Base-by-base conservation (phyloP, 2,888 invertebrate genomes). In the Plebejus anna region DNA sequence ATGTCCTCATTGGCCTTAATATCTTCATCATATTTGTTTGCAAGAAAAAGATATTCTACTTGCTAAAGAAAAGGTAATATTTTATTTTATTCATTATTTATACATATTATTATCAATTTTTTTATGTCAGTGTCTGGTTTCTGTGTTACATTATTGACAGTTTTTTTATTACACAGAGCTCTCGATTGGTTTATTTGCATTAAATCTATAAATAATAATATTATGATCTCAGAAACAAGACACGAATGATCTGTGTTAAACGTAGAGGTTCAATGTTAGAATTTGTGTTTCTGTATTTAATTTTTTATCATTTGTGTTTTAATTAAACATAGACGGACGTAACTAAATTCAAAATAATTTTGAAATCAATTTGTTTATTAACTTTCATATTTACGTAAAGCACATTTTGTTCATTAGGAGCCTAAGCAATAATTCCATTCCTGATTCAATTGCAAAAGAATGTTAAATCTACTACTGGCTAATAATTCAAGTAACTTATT, bases 21-120 rank as follows among this genome's bases (percentile, higher is more conserved):
- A 96, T 96, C 75, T 97, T 97, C 88, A 88, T 96, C 80, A 96
- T 96, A 81, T 96, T 96, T 85, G 96, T 96, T 3, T 96, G 96
- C 92, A 97, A 96, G 84, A 91, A 93, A 81, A 96, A 96, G 84
- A 96, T 96, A 77, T 95, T 95, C 85, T 91, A 90, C 16, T 88
- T 96, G 72, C 89, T 96, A 70, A 90, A 95, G 82, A 95, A 95
- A 84, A 95, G 96, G 94, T 95, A 84, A 78, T 89, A 7, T 51
- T 72, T 88, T 71, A 38, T 1, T 13, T 36, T 70, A 4, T 59
- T 71, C 51, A 38, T 75, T 11, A 28, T 5, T 88, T 88, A 82
- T 11, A 22, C 22, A 22, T 22, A 22, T 22, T 22, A 22, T 22
- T 22, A 82, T 86, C 38, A 38, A 36, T 32, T 6, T 55, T 57